Evolutionary conservation across 2,888 invertebrate species (phyloP), one percentile per base, ranked within the genome.

Genomic region (Eledona agricola): DNA sequence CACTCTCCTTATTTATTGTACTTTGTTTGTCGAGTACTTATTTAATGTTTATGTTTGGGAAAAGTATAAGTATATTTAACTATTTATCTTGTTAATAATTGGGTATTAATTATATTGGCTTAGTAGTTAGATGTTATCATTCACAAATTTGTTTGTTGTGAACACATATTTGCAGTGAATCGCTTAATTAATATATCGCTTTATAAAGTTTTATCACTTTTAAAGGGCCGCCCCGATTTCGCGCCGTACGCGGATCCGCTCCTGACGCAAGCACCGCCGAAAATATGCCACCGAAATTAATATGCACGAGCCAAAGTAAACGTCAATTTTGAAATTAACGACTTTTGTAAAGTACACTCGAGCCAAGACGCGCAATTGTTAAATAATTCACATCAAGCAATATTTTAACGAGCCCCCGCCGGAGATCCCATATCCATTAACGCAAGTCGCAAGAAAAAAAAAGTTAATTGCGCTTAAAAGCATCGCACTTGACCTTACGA

Each of bases 31-130:
- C 55, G 53, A 59, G 58, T 58, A 62, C 62, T 62, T 62, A 55
- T 62, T 62, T 62, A 58, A 62, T 62, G 62, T 62, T 62, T 62
- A 62, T 62, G 54, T 62, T 60, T 62, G 60, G 55, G 57, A 62
- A 62, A 62, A 55, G 51, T 51, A 55, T 56, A 60, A 60, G 60
- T 60, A 58, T 59, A 59, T 59, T 58, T 57, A 62, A 64, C 63
- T 66, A 66, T 66, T 66, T 66, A 62, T 63, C 63, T 64, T 60
- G 60, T 59, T 64, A 66, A 62, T 62, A 62, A 66, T 66, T 65
- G 62, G 45, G 57, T 62, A 62, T 64, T 65, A 64, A 65, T 64
- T 61, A 60, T 60, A 64, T 64, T 62, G 65, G 63, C 60, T 62
- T 62, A 63, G 62, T 61, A 60, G 64, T 65, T 64, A 57, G 59